These are phyloP conservation scores for Anaspis maculata DNA, from an alignment of 2,888 invertebrate genomes.

Conservation along the genomic window DNA sequence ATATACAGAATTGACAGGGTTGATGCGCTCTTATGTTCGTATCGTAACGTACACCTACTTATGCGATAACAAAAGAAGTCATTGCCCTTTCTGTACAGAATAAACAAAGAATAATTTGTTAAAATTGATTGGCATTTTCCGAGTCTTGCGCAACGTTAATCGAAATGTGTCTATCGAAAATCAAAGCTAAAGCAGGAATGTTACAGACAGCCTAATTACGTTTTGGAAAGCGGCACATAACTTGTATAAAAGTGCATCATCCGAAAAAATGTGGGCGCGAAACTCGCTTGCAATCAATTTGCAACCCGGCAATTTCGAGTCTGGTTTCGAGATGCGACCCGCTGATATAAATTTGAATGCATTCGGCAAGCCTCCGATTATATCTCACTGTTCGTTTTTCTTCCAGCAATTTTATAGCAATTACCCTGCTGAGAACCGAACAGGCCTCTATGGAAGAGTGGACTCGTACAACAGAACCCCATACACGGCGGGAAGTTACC, in stretches of 20 bases:
- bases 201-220: no score
- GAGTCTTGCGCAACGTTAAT: no score
- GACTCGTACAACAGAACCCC: conserved; percentile 9
- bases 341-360: conserved; percentile 5
- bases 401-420: conserved; percentile 31
- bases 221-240: conserved; percentile 12
- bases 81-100: no score
- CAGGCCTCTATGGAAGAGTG: conserved; percentile 27
- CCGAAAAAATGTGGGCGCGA: no score
- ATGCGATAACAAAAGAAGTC: no score
- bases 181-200: no score
- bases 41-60: no score
- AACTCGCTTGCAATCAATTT: conserved; percentile 4
- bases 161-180: no score
- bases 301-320: background rate
- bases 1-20: background rate
- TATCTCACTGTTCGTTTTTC: background rate
- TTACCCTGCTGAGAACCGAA: conserved; percentile 24
- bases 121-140: no score
- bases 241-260: no score
- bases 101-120: no score
- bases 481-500: conserved; percentile 6
- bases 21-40: background rate
- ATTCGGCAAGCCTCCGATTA: background rate
- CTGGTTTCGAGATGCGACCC: conserved; percentile 8